These are phyloP conservation scores for Rapana venosa DNA, from an alignment of 2,888 invertebrate species.

Conservation along the genomic window DNA sequence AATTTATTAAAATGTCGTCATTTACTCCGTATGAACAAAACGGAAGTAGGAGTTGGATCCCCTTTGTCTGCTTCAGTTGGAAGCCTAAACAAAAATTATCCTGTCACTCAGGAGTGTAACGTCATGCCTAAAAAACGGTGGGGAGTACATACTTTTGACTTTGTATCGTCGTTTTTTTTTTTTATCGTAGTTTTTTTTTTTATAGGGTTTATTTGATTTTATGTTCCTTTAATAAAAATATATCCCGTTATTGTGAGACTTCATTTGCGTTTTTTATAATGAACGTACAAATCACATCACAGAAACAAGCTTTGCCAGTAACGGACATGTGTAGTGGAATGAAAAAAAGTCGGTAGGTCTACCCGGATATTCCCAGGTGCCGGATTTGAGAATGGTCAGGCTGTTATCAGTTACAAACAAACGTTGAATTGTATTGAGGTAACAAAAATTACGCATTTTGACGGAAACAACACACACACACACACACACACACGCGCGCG, in stretches of 20 bases:
- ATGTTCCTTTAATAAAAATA: no score
- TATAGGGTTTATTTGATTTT: neutral
- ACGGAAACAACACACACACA: neutral
- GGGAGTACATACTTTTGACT: neutral
- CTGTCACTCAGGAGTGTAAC: neutral
- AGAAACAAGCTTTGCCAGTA: no score
- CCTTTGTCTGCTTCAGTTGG: constrained; percentile 33
- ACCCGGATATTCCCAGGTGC: no score
- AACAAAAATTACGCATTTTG: no score
- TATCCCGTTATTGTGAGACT: neutral
- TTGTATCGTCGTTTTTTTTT: neutral
- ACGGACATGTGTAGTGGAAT: no score
- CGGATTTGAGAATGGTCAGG: no score
- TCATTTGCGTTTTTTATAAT: constrained; percentile 9
- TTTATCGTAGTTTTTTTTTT: neutral
- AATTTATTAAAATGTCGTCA: neutral
- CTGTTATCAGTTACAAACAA: no score
- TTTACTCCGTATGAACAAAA: constrained; percentile 43
- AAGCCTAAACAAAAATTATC: neutral
- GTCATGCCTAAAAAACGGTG: neutral
- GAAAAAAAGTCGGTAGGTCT: no score
- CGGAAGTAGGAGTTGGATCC: constrained; percentile 44
- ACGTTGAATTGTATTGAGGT: no score
- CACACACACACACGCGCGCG: neutral
- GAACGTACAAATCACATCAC: neutral